Base-by-base conservation (phyloP, 2,797 vertebrate genomes). In the Taenioides sp. region DNA sequence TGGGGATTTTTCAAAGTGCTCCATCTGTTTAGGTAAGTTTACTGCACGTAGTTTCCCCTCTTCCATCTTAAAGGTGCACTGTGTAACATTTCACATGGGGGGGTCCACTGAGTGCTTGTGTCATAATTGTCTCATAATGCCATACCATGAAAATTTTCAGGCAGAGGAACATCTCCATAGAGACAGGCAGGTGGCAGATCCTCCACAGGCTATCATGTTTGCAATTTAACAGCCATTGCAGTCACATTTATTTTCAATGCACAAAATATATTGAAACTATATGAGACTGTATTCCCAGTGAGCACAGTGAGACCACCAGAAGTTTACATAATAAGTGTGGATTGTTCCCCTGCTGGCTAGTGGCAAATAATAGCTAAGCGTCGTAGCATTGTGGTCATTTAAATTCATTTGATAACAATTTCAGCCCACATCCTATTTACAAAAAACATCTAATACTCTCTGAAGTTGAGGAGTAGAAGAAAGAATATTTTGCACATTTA, bases 401-500 rank as follows among this genome's bases (percentile, higher is more conserved):
- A 54, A 49, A 54, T 25, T 49, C 22, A 64, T 64, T 64, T 63
- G 27, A 28, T 65, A 55, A 71, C 40, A 14, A 57, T 65, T 64
- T 78, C 28, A 71, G 55, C 20, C 60, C 23, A 40, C 63, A 47
- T 63, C 64, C 60, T 17, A 40, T 64, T 18, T 47, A 11, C 50
- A 70, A 67, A 62, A 40, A 64, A 40, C n/a, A 17, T 14, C 10
- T 1, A 64, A 47, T 69, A 28, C 55, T 52, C 57, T 58, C 76
- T 76, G 58, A 40, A 60, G 14, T 59, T 28, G 10, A 71, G 54
- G 22, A 73, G 77, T 63, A 72, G 80, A 72, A 71, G 34, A 22
- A 70, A 40, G 23, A 74, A 79, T 60, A 69, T 78, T 81, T 77
- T 67, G 67, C 70, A 72, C 75, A 65, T 71, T 2, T 74, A 27